These are phyloP conservation scores for Chamaea fasciata DNA, from an alignment of 2,113 vertebrate genomes.

Conservation along the genomic window DNA sequence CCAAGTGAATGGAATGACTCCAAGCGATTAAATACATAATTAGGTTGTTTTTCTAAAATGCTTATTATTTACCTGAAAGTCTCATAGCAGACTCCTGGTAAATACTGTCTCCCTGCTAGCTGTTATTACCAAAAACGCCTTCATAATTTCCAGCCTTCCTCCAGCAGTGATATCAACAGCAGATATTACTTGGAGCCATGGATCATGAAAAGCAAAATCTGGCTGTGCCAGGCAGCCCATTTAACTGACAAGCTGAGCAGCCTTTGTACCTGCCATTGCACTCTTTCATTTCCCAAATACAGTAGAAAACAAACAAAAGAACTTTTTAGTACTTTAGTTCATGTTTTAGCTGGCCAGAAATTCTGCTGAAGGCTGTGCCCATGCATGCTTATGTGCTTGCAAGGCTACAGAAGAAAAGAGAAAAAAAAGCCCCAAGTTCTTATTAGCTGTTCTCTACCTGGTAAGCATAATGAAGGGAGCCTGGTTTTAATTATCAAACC, in stretches of 20 bases:
- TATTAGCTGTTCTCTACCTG: background rate
- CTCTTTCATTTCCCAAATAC: background rate
- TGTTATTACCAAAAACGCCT: constrained; percentile 19
- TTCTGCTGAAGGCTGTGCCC: background rate
- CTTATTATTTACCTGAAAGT: constrained; percentile 65
- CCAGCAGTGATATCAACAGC: background rate
- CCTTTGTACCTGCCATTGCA: background rate
- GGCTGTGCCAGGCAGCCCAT: background rate
- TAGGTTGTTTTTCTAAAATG: constrained; percentile 61
- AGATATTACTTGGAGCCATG: background rate
- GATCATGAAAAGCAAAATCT: background rate
- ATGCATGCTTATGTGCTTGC: fast-evolving
- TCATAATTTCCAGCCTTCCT: background rate
- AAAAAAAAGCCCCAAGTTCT: background rate
- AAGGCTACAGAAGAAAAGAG: background rate
- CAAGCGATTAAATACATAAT: constrained; percentile 57
- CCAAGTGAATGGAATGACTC: constrained; percentile 42
- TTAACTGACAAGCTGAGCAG: background rate
- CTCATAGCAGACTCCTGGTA: constrained; percentile 44
- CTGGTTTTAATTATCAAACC: background rate
- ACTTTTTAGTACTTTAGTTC: background rate
- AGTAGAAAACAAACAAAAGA: background rate
- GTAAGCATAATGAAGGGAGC: background rate
- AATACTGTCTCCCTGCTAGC: constrained; percentile 30
- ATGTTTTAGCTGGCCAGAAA: constrained; percentile 9